A percentile compares a stretch with the other conserved stretches of the same genome.
Conservation (phyloP, 2,888 invertebrate species). For the Oscheius myriophilus region DNA sequence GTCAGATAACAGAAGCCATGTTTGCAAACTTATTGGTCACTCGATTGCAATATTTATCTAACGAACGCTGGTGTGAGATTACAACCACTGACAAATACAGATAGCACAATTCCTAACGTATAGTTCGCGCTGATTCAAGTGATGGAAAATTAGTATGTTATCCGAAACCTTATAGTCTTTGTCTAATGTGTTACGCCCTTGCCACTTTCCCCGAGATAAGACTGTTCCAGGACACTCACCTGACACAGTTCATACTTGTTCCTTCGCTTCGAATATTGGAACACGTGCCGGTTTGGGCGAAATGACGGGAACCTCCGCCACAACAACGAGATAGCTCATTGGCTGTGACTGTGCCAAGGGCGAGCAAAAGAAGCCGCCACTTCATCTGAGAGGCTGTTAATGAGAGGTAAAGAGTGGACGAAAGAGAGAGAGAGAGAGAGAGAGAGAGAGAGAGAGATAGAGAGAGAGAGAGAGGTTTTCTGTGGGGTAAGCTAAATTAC, state of each 20-base stretch:
- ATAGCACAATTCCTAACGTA: not conserved
- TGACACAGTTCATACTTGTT: constrained; percentile 58
- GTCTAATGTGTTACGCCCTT: not conserved
- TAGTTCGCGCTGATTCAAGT: not conserved
- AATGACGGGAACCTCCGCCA: constrained; percentile 67
- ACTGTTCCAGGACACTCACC: constrained; percentile 20
- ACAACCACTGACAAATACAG: not conserved
- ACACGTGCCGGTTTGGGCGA: constrained; percentile 59
- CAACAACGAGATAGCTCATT: constrained; percentile 67
- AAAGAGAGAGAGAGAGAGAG: not conserved
- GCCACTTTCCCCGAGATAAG: not conserved
- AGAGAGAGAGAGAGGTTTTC: not conserved
- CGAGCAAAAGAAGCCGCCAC: constrained; percentile 1
- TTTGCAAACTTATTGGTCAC: too few species aligned
- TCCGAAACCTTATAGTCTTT: too few species aligned
- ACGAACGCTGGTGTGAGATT: too few species aligned
- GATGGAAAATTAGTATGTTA: too few species aligned
- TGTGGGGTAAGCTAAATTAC: constrained; percentile 18
- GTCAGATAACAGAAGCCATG: too few species aligned
- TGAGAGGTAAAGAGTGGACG: not conserved
- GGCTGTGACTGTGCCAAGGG: constrained; percentile 1
- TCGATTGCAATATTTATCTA: too few species aligned
- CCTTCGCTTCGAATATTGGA: constrained; percentile 59
- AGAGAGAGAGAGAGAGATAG: not conserved
- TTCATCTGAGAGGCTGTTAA: not conserved